These are phyloP conservation scores for Rhagoletis pomonella DNA, from an alignment of 1,140 invertebrate genomes.

Conservation along the genomic window DNA sequence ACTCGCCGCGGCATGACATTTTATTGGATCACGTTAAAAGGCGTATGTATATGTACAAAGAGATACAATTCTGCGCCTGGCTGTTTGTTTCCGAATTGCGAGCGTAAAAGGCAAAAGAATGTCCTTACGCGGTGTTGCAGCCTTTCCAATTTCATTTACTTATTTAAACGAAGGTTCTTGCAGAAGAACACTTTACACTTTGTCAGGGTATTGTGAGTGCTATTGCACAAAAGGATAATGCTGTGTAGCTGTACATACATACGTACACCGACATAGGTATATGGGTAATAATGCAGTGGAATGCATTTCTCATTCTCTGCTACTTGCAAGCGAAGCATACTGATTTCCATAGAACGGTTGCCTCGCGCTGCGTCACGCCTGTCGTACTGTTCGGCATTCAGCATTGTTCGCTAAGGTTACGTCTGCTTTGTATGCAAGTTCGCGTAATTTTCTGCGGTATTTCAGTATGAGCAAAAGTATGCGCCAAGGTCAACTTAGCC, in stretches of 20 bases:
- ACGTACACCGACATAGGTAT: background rate
- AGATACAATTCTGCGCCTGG: background rate
- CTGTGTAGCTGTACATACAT: background rate
- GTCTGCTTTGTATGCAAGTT: background rate
- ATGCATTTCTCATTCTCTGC: background rate
- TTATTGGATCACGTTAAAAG: conserved; percentile 45
- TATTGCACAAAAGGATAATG: conserved; percentile 13
- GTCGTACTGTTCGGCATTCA: background rate
- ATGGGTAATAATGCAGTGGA: background rate
- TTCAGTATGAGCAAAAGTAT: background rate
- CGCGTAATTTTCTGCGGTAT: conserved; percentile 17
- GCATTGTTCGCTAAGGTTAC: background rate
- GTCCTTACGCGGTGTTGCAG: background rate
- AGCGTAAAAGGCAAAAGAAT: background rate
- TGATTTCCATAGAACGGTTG: background rate
- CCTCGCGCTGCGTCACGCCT: background rate
- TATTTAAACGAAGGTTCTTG: background rate
- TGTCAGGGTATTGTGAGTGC: background rate
- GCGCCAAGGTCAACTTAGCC: background rate
- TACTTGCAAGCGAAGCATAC: background rate
- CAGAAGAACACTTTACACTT: conserved; percentile 25
- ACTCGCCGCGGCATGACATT: conserved; percentile 8
- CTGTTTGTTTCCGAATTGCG: background rate
- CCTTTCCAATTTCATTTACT: background rate
- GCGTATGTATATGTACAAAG: background rate